Evolutionary conservation across 2,888 invertebrate genomes (phyloP).

Genomic region (Lithophane leautieri): DNA sequence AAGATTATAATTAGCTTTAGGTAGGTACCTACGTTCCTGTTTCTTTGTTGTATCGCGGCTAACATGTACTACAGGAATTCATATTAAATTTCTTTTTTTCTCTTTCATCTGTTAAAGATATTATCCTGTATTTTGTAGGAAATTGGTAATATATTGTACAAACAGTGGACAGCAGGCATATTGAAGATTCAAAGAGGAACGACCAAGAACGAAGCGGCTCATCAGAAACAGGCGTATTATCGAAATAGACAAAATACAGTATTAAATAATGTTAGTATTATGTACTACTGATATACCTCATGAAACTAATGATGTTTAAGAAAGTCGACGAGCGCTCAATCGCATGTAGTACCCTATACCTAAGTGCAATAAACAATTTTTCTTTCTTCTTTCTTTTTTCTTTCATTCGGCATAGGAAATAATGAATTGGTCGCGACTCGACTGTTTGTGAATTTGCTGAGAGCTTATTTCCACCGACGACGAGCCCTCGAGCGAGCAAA

Average conservation of each 20-base stretch:
- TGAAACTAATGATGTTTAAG: background rate
- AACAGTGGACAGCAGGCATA: slow-evolving; percentile 12
- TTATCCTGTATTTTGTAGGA: slow-evolving; percentile 16
- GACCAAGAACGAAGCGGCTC: slow-evolving; percentile 29
- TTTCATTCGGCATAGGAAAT: slow-evolving; percentile 18
- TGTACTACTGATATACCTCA: background rate
- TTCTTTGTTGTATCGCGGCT: slow-evolving; percentile 41
- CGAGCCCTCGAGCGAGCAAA: background rate
- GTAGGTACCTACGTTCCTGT: slow-evolving; percentile 2
- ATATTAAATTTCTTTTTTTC: slow-evolving; percentile 36
- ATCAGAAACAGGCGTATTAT: no score
- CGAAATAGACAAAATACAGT: slow-evolving; percentile 1
- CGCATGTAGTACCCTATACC: background rate
- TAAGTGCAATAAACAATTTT: no score
- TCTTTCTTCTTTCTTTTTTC: no score
- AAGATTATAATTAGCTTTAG: slow-evolving; percentile 53
- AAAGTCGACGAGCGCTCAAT: background rate
- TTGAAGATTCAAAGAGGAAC: slow-evolving; percentile 13
- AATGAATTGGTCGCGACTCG: slow-evolving; percentile 10
- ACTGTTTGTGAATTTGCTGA: slow-evolving; percentile 7
- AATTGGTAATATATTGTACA: slow-evolving; percentile 33
- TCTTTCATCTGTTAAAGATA: slow-evolving; percentile 29
- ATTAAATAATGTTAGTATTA: background rate
- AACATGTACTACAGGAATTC: slow-evolving; percentile 34
- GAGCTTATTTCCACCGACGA: background rate